A percentile compares a stretch with the other conserved stretches of the same genome.
phyloP scores from a whole-genome alignment of 2,888 invertebrate species.

The Nomada fucata region DNA sequence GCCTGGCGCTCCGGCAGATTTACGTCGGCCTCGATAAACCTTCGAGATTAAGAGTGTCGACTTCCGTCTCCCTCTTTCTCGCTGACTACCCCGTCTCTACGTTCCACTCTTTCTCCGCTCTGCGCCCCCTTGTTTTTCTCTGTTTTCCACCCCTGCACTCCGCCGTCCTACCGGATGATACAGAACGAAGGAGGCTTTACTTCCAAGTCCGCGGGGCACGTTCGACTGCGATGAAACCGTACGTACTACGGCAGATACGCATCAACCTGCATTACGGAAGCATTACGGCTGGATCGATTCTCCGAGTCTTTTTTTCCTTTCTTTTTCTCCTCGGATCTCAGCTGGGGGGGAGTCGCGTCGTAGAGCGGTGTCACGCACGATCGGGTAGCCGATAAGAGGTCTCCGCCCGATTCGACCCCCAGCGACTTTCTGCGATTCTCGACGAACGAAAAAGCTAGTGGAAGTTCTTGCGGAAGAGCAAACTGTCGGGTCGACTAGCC shows the following conservation, averaged over 20 bases:
- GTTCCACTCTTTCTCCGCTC: not conserved
- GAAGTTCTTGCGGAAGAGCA: constrained; percentile 30
- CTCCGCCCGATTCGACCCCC: not conserved
- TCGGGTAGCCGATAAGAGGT: constrained; percentile 29
- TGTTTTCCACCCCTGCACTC: not conserved
- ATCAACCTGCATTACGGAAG: constrained; percentile 66
- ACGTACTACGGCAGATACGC: constrained; percentile 62
- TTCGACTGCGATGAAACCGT: constrained; percentile 65
- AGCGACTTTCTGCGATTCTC: not conserved
- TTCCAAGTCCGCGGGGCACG: constrained; percentile 65
- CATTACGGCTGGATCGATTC: constrained; percentile 69
- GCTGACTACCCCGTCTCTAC: not conserved
- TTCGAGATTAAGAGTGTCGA: constrained; percentile 78
- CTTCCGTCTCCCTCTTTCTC: constrained; percentile 58
- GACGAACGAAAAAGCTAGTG: constrained; percentile 26
- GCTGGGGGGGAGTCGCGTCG: not conserved
- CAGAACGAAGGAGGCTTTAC: constrained; percentile 56
- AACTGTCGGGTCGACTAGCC: not conserved
- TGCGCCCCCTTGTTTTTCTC: not conserved
- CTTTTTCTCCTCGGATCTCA: not conserved
- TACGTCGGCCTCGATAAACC: constrained; percentile 81
- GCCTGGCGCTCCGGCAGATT: constrained; percentile 78
- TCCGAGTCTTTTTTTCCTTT: constrained; percentile 1
- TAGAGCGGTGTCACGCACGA: constrained; percentile 40
- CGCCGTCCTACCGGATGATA: constrained; percentile 20